Evolutionary conservation across 1,140 invertebrate genomes (phyloP).

Genomic region (Archegozetes longisetosus): DNA sequence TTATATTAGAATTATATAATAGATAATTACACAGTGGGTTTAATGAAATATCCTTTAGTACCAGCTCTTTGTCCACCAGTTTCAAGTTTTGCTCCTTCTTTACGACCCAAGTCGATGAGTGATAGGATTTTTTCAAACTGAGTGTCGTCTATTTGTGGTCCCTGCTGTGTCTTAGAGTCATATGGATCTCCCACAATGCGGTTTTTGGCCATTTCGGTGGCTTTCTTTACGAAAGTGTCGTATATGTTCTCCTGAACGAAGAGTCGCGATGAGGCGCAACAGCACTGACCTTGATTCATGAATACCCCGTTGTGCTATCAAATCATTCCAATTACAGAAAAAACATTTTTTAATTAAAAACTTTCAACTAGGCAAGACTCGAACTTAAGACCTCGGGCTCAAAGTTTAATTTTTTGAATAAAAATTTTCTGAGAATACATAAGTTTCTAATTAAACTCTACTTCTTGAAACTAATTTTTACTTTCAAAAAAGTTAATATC

Average conservation of each 20-base stretch:
- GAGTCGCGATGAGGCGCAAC: constrained; percentile 66
- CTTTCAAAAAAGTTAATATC: too few species aligned
- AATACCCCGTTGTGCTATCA: constrained; percentile 34
- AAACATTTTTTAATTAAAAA: not conserved
- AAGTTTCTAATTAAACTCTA: too few species aligned
- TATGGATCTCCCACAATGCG: constrained; percentile 79
- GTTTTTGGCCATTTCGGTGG: constrained; percentile 50
- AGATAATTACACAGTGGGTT: constrained; percentile 33
- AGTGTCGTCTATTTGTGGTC: constrained; percentile 56
- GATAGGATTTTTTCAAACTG: constrained; percentile 32
- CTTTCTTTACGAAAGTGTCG: constrained; percentile 76
- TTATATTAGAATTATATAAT: too few species aligned
- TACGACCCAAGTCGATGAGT: constrained; percentile 30
- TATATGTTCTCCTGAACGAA: constrained; percentile 66
- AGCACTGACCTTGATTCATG: constrained; percentile 48
- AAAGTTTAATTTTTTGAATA: too few species aligned
- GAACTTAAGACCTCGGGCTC: too few species aligned
- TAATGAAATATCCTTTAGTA: constrained; percentile 34
- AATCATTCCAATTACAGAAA: constrained; percentile 12
- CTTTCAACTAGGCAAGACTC: not conserved
- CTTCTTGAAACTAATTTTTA: too few species aligned
- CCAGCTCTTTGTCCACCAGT: constrained; percentile 30
- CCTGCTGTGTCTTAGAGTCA: constrained; percentile 60
- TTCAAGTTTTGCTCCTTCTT: constrained; percentile 34
- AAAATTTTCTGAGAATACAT: too few species aligned